phyloP scores from a whole-genome alignment of 2,888 invertebrate genomes.

The Spodoptera picta region DNA sequence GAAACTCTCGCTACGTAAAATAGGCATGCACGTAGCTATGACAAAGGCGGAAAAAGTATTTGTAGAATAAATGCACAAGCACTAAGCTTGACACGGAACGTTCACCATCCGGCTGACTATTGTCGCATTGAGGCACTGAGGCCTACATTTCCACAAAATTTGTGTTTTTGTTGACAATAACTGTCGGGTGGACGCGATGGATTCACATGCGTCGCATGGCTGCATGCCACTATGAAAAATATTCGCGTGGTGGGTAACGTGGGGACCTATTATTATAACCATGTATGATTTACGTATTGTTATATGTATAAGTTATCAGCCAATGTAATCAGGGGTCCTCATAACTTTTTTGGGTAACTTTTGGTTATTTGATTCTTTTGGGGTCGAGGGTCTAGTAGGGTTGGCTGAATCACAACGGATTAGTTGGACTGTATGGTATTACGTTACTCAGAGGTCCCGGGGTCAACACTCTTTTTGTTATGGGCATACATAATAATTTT shows the following conservation, averaged over 20 bases:
- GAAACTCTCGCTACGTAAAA: background rate
- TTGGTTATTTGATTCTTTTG: constrained; percentile 50
- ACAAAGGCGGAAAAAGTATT: constrained; percentile 20
- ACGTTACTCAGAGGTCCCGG: constrained; percentile 39
- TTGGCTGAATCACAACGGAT: constrained; percentile 62
- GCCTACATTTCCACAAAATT: constrained; percentile 38
- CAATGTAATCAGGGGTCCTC: constrained; percentile 40
- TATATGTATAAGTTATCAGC: constrained; percentile 34
- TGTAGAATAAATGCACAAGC: constrained; percentile 35
- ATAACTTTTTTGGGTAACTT: constrained; percentile 41
- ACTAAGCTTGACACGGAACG: constrained; percentile 36
- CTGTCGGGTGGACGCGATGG: constrained; percentile 15
- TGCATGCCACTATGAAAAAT: constrained; percentile 10
- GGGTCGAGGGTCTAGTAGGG: constrained; percentile 53
- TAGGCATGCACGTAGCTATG: background rate
- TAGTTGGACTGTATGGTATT: constrained; percentile 54
- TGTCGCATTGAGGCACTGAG: constrained; percentile 20
- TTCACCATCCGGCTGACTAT: constrained; percentile 29
- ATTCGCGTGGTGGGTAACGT: constrained; percentile 3
- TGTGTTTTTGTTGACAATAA: constrained; percentile 44
- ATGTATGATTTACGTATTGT: constrained; percentile 6
- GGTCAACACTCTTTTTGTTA: constrained; percentile 51
- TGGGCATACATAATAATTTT: constrained; percentile 53
- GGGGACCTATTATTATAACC: background rate
- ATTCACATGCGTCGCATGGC: constrained; percentile 20